phyloP scores from a whole-genome alignment of 2,888 invertebrate species.

The Anticlea derivata region DNA sequence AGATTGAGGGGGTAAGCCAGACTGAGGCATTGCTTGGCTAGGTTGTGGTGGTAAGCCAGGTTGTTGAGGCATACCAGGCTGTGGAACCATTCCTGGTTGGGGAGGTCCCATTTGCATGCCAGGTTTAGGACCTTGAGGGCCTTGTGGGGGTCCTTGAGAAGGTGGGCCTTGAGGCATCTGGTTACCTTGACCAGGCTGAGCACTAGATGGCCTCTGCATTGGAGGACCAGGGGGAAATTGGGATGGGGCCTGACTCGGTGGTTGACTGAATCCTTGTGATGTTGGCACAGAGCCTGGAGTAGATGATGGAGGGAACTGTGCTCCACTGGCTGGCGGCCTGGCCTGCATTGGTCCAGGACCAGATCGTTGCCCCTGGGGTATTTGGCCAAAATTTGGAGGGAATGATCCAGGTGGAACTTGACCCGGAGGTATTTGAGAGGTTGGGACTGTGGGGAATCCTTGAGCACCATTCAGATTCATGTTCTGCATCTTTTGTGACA shows the following conservation, averaged over 20 bases:
- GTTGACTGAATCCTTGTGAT: constrained; percentile 45
- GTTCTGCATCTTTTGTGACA: constrained; percentile 76
- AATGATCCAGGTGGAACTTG: constrained; percentile 57
- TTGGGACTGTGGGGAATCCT: constrained; percentile 57
- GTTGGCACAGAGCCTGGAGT: constrained; percentile 46
- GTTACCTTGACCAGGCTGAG: constrained; percentile 44
- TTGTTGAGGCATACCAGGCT: constrained; percentile 37
- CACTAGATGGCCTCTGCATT: constrained; percentile 50
- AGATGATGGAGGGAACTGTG: constrained; percentile 51
- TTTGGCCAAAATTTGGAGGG: constrained; percentile 54
- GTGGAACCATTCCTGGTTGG: constrained; percentile 34
- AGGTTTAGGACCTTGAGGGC: constrained; percentile 30
- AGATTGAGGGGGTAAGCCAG: constrained; percentile 34
- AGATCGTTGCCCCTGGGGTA: constrained; percentile 45
- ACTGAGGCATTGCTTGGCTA: constrained; percentile 17
- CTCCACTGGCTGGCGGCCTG: constrained; percentile 51
- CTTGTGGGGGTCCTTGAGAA: constrained; percentile 39
- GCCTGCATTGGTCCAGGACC: constrained; percentile 38
- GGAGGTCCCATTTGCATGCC: constrained; percentile 29
- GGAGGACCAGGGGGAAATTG: constrained; percentile 44
- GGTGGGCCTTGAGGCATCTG: constrained; percentile 39
- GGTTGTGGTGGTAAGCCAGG: constrained; percentile 44
- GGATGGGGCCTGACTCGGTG: constrained; percentile 40
- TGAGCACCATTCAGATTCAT: constrained; percentile 73
- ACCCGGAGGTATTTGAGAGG: constrained; percentile 63